Evolutionary conservation across 2,888 invertebrate genomes (phyloP).

Genomic region (Mystacides longicornis): DNA sequence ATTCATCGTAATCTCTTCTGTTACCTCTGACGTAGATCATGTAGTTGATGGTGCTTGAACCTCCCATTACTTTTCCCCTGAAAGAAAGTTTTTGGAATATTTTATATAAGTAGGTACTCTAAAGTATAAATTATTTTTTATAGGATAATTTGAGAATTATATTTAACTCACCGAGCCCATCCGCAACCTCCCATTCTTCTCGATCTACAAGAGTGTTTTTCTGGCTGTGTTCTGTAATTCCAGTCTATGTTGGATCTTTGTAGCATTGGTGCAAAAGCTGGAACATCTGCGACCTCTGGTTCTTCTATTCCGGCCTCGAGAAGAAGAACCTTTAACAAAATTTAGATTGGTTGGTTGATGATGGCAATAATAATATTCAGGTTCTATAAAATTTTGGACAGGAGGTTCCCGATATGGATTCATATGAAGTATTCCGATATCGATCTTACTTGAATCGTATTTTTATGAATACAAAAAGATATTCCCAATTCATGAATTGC

Average conservation of each 20-base stretch:
- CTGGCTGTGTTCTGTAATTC: slow-evolving; percentile 61
- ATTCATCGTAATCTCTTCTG: slow-evolving; percentile 55
- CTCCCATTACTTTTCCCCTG: slow-evolving; percentile 59
- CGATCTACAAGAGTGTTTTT: slow-evolving; percentile 52
- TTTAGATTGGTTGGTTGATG: too few species aligned
- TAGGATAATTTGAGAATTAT: not conserved
- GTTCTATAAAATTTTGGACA: too few species aligned
- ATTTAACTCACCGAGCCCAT: slow-evolving; percentile 43
- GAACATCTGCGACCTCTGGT: slow-evolving; percentile 58
- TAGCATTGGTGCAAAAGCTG: slow-evolving; percentile 54
- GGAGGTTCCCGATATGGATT: too few species aligned
- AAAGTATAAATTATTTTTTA: not conserved
- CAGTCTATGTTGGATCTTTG: slow-evolving; percentile 61
- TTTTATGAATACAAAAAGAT: too few species aligned
- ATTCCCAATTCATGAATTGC: too few species aligned
- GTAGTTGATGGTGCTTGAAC: slow-evolving; percentile 59
- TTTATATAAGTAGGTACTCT: not conserved
- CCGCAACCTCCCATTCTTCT: slow-evolving; percentile 50
- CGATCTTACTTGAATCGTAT: too few species aligned
- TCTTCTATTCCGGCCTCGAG: slow-evolving; percentile 63
- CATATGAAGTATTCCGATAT: too few species aligned
- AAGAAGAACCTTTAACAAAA: slow-evolving; percentile 47
- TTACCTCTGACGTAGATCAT: slow-evolving; percentile 58
- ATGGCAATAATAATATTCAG: too few species aligned
- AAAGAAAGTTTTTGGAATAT: too few species aligned